phyloP scores from a whole-genome alignment of 2,113 vertebrate genomes.

The Panurus biarmicus region DNA sequence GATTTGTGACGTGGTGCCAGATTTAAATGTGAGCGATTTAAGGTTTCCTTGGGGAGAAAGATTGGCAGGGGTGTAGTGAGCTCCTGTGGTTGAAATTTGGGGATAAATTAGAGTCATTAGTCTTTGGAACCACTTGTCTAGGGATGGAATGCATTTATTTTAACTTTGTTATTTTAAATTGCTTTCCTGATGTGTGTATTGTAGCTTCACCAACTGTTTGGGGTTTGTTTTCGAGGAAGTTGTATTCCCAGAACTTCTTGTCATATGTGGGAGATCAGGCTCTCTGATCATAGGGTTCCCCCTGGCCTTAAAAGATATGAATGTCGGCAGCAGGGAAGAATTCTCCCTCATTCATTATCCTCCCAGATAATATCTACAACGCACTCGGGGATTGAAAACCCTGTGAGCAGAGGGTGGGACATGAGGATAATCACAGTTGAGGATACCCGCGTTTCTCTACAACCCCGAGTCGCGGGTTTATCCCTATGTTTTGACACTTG shows the following conservation, averaged over 20 bases:
- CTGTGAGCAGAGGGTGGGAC: background rate
- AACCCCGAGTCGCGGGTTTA: rapidly evolving
- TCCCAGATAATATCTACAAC: background rate
- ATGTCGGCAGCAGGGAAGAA: background rate
- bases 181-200: background rate
- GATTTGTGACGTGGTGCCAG: background rate
- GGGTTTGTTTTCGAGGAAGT: background rate
- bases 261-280: background rate
- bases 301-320: background rate
- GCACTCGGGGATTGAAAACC: background rate
- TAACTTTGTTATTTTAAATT: rapidly evolving
- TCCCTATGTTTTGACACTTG: background rate
- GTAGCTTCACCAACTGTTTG: background rate
- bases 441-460: rapidly evolving
- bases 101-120: background rate
- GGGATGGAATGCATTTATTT: background rate
- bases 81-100: background rate
- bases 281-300: background rate
- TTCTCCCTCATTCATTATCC: background rate
- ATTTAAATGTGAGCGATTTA: rapidly evolving
- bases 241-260: background rate
- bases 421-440: background rate
- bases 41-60: background rate
- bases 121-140: rapidly evolving
- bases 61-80: background rate